These are phyloP conservation scores for Hemichromis elongatus DNA, from an alignment of 2,113 vertebrate species.

Conservation along the genomic window DNA sequence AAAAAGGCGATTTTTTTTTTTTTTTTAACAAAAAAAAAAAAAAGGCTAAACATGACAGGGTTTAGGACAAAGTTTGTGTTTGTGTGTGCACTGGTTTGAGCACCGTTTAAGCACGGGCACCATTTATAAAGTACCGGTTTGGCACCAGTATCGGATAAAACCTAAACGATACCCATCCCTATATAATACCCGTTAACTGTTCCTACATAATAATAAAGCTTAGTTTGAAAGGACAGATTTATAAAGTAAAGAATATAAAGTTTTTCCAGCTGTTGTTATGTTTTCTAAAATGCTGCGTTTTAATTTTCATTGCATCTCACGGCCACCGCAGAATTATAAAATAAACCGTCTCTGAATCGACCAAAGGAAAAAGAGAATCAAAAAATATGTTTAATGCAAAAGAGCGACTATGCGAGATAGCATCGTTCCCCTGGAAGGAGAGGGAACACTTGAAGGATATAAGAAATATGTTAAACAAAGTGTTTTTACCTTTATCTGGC, in stretches of 20 bases:
- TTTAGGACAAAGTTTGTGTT: too few species aligned
- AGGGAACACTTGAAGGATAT: background rate
- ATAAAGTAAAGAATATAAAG: background rate
- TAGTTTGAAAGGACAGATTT: background rate
- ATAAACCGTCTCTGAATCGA: background rate
- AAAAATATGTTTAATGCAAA: background rate
- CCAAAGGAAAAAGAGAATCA: background rate
- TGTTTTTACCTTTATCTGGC: constrained; percentile 87
- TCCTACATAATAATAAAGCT: background rate
- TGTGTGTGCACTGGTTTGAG: too few species aligned
- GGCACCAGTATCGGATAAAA: too few species aligned
- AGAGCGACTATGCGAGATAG: background rate
- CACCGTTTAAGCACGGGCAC: too few species aligned
- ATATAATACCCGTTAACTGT: fast-evolving
- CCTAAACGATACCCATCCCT: too few species aligned
- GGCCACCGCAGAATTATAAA: background rate
- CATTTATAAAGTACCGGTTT: too few species aligned
- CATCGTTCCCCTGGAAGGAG: background rate
- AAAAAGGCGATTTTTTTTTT: too few species aligned
- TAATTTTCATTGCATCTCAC: background rate
- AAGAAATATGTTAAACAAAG: background rate
- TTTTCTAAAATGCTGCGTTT: background rate
- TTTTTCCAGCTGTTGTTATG: background rate
- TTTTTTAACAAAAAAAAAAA: too few species aligned
- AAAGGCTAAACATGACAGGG: too few species aligned